Evolutionary conservation across 2,113 vertebrate genomes (phyloP).

Genomic region (Neopipo cinnamomea): DNA sequence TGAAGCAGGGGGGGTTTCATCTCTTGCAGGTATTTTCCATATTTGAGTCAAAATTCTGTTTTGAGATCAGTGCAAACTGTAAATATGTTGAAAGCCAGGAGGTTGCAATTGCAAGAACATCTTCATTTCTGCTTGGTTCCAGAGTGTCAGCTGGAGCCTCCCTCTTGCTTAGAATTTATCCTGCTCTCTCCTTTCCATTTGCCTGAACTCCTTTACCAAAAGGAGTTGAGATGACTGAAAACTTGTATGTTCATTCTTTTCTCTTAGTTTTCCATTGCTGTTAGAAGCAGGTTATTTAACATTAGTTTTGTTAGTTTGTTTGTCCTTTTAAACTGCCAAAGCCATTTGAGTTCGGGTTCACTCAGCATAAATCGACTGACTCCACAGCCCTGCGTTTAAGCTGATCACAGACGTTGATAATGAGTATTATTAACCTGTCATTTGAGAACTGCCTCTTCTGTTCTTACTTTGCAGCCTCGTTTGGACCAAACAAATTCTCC

Average conservation of each 20-base stretch:
- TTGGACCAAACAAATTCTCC: conserved; percentile 78
- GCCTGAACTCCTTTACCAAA: not conserved
- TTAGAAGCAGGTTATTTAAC: not conserved
- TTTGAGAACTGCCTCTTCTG: not conserved
- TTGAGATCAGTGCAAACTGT: not conserved
- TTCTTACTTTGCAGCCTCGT: conserved; percentile 74
- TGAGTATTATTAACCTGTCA: not conserved
- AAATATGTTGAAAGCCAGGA: not conserved
- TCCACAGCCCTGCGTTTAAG: not conserved
- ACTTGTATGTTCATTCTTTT: not conserved
- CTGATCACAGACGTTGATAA: not conserved
- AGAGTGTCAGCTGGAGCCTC: not conserved
- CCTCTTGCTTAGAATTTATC: not conserved
- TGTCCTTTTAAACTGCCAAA: not conserved
- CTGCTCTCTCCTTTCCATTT: too few relatives aligned
- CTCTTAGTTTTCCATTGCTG: not conserved
- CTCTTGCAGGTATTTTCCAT: not conserved
- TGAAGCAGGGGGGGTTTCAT: not conserved
- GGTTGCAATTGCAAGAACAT: not conserved
- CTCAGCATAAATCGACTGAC: not conserved
- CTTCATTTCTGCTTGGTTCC: not conserved
- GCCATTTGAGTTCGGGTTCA: not conserved
- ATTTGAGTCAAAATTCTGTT: not conserved
- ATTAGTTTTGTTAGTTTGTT: not conserved
- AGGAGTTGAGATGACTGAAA: not conserved